A percentile compares a stretch with the other conserved stretches of the same genome.
Conservation (phyloP, 2,797 vertebrate species). For the Acrossocheilus fasciatus region DNA sequence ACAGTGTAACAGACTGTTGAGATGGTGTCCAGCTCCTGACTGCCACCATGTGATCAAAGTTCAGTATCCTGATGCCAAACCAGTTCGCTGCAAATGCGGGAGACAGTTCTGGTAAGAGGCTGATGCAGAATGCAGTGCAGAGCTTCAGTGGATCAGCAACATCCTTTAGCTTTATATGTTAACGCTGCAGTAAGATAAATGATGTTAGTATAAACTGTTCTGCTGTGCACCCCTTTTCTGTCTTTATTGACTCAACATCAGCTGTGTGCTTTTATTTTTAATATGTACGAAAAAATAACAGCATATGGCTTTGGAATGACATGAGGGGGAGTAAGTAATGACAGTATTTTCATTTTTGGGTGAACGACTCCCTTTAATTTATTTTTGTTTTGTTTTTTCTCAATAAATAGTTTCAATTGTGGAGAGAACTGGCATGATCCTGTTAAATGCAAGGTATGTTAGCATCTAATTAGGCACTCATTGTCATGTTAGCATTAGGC, state of each 20-base stretch:
- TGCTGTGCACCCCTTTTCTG: neutral
- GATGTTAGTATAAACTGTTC: neutral
- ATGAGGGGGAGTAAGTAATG: neutral
- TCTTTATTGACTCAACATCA: neutral
- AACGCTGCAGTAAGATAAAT: neutral
- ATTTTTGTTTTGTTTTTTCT: neutral
- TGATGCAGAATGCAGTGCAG: neutral
- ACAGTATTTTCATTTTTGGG: neutral
- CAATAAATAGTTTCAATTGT: conserved; percentile 91
- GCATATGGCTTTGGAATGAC: neutral
- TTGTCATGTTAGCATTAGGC: neutral
- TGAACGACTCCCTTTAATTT: neutral
- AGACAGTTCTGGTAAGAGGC: conserved; percentile 96
- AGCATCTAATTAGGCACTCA: neutral
- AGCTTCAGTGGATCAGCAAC: neutral
- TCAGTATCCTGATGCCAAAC: conserved; percentile 98
- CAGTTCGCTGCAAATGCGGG: conserved; percentile 98
- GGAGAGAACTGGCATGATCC: conserved; percentile 99
- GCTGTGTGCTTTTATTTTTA: neutral
- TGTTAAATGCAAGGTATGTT: conserved; percentile 96
- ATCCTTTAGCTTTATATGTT: neutral
- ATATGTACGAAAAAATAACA: neutral
- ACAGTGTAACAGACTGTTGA: conserved; percentile 99
- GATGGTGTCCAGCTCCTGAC: conserved; percentile 99
- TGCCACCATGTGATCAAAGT: conserved; percentile 99